A percentile compares a stretch with the other conserved stretches of the same genome.
phyloP scores from a whole-genome alignment of 2,113 vertebrate genomes.

The Danionella cerebrum region DNA sequence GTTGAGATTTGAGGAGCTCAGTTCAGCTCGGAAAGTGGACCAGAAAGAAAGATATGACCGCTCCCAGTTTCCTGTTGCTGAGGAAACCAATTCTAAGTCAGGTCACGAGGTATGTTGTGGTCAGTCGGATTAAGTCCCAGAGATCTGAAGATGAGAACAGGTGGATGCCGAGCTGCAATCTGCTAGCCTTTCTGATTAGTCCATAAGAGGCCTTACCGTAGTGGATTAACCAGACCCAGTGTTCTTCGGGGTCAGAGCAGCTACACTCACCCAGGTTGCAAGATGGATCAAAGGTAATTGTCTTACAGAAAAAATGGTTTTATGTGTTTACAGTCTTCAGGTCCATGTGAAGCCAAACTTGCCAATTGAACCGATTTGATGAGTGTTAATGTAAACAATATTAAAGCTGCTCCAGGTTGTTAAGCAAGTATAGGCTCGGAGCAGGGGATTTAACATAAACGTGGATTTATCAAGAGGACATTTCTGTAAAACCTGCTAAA shows the following conservation, averaged over 20 bases:
- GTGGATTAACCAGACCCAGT: slow-evolving; percentile 3
- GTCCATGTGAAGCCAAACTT: not conserved
- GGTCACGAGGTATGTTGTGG: not conserved
- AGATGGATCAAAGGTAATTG: not conserved
- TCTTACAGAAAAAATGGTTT: not conserved
- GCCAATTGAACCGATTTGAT: not conserved
- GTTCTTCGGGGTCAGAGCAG: not conserved
- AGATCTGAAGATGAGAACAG: not conserved
- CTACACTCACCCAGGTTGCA: not conserved
- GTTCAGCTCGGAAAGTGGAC: not conserved
- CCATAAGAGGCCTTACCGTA: slow-evolving; percentile 17
- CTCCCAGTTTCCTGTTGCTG: not conserved
- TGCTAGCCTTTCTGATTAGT: slow-evolving; percentile 17
- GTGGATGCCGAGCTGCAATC: not conserved
- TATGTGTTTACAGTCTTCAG: slow-evolving; percentile 7
- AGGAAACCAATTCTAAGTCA: not conserved
- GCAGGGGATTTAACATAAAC: too few species aligned
- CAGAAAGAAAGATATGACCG: not conserved
- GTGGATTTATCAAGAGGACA: too few species aligned
- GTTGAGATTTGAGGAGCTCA: slow-evolving; percentile 4
- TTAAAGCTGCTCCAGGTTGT: too few species aligned
- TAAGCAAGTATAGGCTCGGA: too few species aligned
- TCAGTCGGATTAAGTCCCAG: not conserved
- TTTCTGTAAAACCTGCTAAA: too few species aligned
- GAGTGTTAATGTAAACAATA: too few species aligned